Conservation (phyloP, 2,888 invertebrate species). For the Alloplasta piceator region DNA sequence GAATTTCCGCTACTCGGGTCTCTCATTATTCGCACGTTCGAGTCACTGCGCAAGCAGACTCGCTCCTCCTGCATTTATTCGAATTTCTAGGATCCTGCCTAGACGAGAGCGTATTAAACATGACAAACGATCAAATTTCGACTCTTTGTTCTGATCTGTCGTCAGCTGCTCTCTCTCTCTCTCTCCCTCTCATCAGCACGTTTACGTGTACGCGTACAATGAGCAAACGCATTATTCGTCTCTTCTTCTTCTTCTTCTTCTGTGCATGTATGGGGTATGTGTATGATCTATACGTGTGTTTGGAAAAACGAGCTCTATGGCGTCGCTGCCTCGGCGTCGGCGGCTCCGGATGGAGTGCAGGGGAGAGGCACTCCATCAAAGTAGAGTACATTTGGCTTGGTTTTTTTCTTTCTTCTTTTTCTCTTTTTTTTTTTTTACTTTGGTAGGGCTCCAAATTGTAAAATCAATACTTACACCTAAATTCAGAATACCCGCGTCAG, state of each 20-base stretch:
- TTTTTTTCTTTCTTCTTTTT: slow-evolving; percentile 53
- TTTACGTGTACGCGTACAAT: slow-evolving; percentile 6
- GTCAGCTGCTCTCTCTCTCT: slow-evolving; percentile 55
- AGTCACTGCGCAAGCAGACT: slow-evolving; percentile 9
- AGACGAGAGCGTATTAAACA: slow-evolving; percentile 77
- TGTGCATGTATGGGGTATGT: neutral
- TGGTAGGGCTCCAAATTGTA: slow-evolving; percentile 83
- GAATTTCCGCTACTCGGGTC: slow-evolving; percentile 73
- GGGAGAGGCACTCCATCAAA: slow-evolving; percentile 82
- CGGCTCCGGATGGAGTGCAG: slow-evolving; percentile 58
- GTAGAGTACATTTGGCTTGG: slow-evolving; percentile 83
- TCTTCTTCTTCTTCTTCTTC: neutral
- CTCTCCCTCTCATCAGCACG: too few species aligned
- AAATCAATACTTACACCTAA: slow-evolving; percentile 83
- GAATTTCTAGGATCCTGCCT: slow-evolving; percentile 60
- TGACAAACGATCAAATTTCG: slow-evolving; percentile 82
- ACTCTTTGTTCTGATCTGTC: slow-evolving; percentile 78
- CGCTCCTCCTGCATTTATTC: slow-evolving; percentile 21
- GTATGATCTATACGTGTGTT: too few species aligned
- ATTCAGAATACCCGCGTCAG: slow-evolving; percentile 79
- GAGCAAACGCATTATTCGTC: slow-evolving; percentile 36
- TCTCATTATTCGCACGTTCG: neutral
- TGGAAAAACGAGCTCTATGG: slow-evolving; percentile 45
- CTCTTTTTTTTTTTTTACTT: slow-evolving; percentile 80
- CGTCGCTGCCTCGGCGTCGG: slow-evolving; percentile 56